These are phyloP conservation scores for Amphiprion percula DNA, from an alignment of 2,113 vertebrate species.

Conservation along the genomic window DNA sequence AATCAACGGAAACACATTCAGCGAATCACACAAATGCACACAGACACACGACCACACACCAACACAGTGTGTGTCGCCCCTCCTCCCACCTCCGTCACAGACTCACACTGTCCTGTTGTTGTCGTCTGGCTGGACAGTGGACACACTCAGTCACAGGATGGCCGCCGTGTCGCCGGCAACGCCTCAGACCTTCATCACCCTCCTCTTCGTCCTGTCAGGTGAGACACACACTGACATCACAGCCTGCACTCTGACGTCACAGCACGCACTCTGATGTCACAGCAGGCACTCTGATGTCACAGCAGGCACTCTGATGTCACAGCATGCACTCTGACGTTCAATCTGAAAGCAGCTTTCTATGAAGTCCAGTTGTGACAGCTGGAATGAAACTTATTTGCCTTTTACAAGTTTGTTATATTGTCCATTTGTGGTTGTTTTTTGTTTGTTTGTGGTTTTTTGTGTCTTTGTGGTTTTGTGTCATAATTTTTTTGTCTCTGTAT, in stretches of 20 bases:
- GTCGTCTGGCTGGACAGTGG: slow-evolving; percentile 17
- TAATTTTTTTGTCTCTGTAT: no score
- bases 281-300: background rate
- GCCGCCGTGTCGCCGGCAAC: slow-evolving; percentile 39
- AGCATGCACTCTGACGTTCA: background rate
- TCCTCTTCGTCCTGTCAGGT: slow-evolving; percentile 70
- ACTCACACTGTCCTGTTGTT: slow-evolving; percentile 34
- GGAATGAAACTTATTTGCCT: no score
- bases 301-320: slow-evolving; percentile 11
- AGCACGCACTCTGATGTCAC: slow-evolving; percentile 11
- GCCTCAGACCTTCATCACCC: slow-evolving; percentile 50
- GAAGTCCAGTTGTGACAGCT: no score
- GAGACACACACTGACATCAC: slow-evolving; percentile 26
- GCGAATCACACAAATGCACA: slow-evolving; percentile 5
- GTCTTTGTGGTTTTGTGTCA: no score
- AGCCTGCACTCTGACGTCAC: background rate
- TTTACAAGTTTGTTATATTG: no score
- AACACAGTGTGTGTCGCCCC: slow-evolving; percentile 25
- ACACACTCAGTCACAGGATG: slow-evolving; percentile 64
- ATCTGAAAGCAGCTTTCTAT: background rate
- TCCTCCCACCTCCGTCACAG: slow-evolving; percentile 43
- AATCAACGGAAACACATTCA: background rate
- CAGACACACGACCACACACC: slow-evolving; percentile 12
- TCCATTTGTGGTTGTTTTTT: no score
- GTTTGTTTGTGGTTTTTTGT: no score